Conservation (phyloP, 2,888 invertebrate genomes). For the Hecatera dysodea region DNA sequence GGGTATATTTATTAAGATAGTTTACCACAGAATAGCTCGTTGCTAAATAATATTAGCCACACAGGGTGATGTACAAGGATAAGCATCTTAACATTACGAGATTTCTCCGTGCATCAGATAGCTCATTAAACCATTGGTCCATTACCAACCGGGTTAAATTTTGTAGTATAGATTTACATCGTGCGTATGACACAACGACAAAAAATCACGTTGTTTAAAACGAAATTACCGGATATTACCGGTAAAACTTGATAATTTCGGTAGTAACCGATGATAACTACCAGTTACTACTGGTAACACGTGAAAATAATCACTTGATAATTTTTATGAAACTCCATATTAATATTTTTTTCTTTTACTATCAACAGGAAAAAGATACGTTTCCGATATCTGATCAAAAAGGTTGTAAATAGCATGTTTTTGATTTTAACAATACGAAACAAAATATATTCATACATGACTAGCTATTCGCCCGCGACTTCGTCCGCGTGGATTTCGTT, state of each 20-base stretch:
- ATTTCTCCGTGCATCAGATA: no score
- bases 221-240: not conserved
- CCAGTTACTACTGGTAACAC: not conserved
- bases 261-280: not conserved
- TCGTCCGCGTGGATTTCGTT: no score
- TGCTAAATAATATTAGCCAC: no score
- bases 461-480: no score
- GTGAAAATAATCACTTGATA: slow-evolving; percentile 4
- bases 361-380: slow-evolving; percentile 6
- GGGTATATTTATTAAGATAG: no score
- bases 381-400: not conserved
- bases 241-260: not conserved
- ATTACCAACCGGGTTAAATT: not conserved
- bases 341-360: not conserved
- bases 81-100: no score
- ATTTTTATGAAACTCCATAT: not conserved
- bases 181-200: no score
- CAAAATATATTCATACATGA: no score
- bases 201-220: slow-evolving; percentile 6
- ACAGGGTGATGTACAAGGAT: no score
- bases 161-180: not conserved
- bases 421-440: no score
- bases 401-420: not conserved
- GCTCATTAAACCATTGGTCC: no score
- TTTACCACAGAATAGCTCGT: no score